Percentiles rank a stretch among this genome's conserved stretches.
These are phyloP conservation scores for Abrostola triplasia DNA, from an alignment of 2,888 invertebrate genomes.

Conservation along the genomic window DNA sequence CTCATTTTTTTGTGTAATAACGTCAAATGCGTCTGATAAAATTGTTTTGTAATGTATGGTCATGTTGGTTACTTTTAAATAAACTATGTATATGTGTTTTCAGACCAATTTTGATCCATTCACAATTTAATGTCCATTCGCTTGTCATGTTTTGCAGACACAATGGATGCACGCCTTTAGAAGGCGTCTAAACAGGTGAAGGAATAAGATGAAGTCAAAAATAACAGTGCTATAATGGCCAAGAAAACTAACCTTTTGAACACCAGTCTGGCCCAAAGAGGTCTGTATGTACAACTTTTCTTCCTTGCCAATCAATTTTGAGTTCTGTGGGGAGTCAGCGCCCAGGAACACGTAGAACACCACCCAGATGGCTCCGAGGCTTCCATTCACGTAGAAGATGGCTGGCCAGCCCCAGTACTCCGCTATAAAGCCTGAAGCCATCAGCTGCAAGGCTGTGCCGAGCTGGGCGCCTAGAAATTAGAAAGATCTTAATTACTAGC, in stretches of 20 bases:
- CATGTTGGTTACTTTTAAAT: no score
- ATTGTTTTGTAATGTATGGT: no score
- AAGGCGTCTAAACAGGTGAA: no score
- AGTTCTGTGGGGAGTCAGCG: slow-evolving; percentile 89
- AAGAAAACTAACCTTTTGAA: slow-evolving; percentile 63
- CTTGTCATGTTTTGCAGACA: no score
- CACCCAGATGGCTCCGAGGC: slow-evolving; percentile 86
- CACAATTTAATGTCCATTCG: no score
- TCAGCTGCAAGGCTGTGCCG: slow-evolving; percentile 88
- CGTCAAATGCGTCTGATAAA: no score
- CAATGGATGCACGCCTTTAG: no score
- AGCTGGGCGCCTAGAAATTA: slow-evolving; percentile 83
- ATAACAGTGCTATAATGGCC: background rate
- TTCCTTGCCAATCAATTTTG: slow-evolving; percentile 87
- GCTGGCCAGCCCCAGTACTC: slow-evolving; percentile 90
- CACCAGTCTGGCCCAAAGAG: slow-evolving; percentile 73
- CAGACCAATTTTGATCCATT: no score
- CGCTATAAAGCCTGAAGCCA: slow-evolving; percentile 81
- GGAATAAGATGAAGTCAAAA: no score
- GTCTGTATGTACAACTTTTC: slow-evolving; percentile 91
- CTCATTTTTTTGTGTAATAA: no score
- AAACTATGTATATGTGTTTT: no score
- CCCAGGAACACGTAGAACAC: slow-evolving; percentile 89
- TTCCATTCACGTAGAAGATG: slow-evolving; percentile 90
- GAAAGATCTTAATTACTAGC: no score